Conservation (phyloP, 2,113 vertebrate species). For the Castor canadensis region DNA sequence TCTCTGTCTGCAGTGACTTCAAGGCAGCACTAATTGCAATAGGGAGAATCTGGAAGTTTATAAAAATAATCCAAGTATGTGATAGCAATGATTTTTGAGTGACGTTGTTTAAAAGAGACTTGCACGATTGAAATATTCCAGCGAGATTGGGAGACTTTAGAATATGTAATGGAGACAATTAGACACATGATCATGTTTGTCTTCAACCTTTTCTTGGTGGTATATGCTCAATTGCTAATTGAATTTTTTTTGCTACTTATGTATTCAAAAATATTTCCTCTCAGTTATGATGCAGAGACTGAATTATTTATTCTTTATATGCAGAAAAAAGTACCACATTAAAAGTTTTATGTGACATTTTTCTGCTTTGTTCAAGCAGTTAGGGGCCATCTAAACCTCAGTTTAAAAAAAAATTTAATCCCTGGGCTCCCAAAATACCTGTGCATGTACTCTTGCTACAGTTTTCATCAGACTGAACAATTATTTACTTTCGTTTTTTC, state of each 20-base stretch:
- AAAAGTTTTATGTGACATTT: neutral
- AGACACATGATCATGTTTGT: neutral
- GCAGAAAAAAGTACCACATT: too few relatives aligned
- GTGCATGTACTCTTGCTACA: neutral
- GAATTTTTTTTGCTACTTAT: neutral
- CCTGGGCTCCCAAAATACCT: neutral
- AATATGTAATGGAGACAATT: neutral
- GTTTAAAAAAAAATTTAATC: neutral
- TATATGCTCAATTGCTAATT: constrained; percentile 1
- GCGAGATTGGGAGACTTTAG: neutral
- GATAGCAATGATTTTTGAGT: neutral
- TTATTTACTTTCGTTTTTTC: constrained; percentile 7
- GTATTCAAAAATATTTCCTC: neutral
- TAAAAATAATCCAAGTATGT: neutral
- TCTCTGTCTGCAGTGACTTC: neutral
- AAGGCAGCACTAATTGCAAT: neutral
- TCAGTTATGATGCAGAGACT: neutral
- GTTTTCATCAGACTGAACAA: neutral
- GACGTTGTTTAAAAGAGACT: too few relatives aligned
- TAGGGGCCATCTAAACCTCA: neutral
- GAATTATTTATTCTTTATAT: neutral
- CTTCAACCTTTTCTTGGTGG: neutral
- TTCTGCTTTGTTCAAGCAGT: neutral
- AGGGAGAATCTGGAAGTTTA: neutral
- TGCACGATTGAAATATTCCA: neutral